A percentile compares a stretch with the other conserved stretches of the same genome.
phyloP scores from a whole-genome alignment of 2,888 invertebrate species.

The Lasioglossum vierecki region DNA sequence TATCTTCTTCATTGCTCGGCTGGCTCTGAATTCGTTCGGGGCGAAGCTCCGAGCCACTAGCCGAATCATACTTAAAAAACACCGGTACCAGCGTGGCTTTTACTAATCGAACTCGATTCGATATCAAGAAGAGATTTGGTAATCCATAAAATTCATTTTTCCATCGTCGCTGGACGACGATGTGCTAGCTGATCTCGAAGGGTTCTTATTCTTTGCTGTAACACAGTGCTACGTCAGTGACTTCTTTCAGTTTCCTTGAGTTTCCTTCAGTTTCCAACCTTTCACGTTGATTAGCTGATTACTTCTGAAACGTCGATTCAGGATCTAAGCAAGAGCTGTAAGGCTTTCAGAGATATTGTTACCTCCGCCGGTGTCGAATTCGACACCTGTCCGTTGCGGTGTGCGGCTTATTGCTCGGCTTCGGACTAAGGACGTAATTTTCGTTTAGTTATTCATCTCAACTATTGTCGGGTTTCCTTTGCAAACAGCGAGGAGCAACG shows the following conservation, averaged over 20 bases:
- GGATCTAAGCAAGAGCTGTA: background rate
- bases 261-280: background rate
- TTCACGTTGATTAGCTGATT: background rate
- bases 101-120: constrained; percentile 60
- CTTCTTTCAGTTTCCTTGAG: background rate
- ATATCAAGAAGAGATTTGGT: background rate
- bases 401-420: background rate
- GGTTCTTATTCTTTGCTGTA: background rate
- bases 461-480: background rate
- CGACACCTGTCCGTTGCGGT: background rate
- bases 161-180: constrained; percentile 46
- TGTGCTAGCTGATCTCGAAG: constrained; percentile 25
- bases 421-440: background rate
- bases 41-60: constrained; percentile 73
- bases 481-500: constrained; percentile 10
- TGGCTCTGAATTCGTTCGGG: constrained; percentile 72
- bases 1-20: constrained; percentile 75
- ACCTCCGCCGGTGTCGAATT: background rate
- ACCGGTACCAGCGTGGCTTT: constrained; percentile 78
- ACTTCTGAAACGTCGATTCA: background rate
- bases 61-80: constrained; percentile 72
- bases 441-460: background rate
- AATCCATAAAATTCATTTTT: background rate
- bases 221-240: background rate
- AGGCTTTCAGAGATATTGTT: background rate